phyloP scores from a whole-genome alignment of 2,113 vertebrate genomes.

The Australoheros scitulus region DNA sequence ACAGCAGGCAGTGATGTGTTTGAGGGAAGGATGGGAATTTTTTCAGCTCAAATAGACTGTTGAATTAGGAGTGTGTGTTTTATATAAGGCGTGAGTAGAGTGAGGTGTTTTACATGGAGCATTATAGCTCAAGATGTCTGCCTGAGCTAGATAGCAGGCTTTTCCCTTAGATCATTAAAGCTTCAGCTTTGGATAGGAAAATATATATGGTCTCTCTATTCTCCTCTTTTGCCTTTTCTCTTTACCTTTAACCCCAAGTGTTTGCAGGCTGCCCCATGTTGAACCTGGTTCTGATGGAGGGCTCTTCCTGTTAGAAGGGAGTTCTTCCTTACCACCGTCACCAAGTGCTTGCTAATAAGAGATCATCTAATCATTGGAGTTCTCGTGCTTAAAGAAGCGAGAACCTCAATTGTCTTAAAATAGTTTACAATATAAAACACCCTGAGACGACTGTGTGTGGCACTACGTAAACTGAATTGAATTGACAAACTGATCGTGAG shows the following conservation, averaged over 20 bases:
- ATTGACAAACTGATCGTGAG: constrained; percentile 45
- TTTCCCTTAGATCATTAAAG: not conserved
- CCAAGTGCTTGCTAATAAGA: not conserved
- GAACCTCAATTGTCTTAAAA: not conserved
- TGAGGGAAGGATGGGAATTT: not conserved
- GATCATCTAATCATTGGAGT: not conserved
- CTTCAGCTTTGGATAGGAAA: not conserved
- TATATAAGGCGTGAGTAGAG: not conserved
- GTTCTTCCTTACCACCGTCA: not conserved
- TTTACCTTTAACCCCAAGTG: not conserved
- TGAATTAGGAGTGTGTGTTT: no score
- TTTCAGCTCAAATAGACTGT: not conserved
- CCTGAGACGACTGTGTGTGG: not conserved
- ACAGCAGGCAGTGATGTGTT: not conserved
- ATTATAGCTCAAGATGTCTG: not conserved
- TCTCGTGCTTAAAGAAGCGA: not conserved
- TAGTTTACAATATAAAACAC: not conserved
- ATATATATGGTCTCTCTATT: not conserved
- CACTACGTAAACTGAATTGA: not conserved
- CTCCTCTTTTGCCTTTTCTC: not conserved
- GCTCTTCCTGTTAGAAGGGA: not conserved
- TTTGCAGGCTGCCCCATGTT: not conserved
- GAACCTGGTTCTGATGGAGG: not conserved
- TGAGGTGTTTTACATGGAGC: not conserved
- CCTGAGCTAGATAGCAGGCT: not conserved